Evolutionary conservation across 2,888 invertebrate genomes (phyloP).

Genomic region (Furcula furcula): DNA sequence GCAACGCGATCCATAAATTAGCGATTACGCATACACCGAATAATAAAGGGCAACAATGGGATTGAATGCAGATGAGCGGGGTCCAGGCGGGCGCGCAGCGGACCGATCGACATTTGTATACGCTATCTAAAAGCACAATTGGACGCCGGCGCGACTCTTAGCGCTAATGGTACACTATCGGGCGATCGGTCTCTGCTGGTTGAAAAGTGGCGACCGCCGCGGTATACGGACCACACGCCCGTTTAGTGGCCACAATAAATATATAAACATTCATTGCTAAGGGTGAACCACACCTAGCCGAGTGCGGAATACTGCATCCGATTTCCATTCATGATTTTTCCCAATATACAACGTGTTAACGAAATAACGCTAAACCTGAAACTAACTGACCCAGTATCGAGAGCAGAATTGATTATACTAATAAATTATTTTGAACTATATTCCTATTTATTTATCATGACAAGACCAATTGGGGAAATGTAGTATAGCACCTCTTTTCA

Average conservation of each 20-base stretch:
- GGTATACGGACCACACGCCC: slow-evolving; percentile 69
- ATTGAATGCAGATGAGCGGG: slow-evolving; percentile 79
- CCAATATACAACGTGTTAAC: no score
- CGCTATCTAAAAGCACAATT: slow-evolving; percentile 81
- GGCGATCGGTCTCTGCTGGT: slow-evolving; percentile 65
- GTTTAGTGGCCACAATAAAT: slow-evolving; percentile 67
- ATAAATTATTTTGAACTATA: no score
- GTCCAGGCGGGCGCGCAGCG: slow-evolving; percentile 43
- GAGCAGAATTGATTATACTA: no score
- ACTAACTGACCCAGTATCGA: no score
- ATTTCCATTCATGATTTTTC: no score
- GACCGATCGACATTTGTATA: slow-evolving; percentile 80
- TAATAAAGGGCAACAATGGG: slow-evolving; percentile 79
- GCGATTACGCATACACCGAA: slow-evolving; percentile 74
- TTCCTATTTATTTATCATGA: no score
- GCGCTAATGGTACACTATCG: slow-evolving; percentile 81
- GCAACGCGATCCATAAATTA: slow-evolving; percentile 72
- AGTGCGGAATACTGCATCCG: no score
- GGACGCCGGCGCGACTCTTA: slow-evolving; percentile 79
- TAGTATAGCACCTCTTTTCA: no score
- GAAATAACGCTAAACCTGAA: no score
- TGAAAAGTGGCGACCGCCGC: slow-evolving; percentile 74
- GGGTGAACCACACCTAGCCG: background rate
- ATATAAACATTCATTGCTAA: slow-evolving; percentile 56
- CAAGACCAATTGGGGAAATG: no score